These are phyloP conservation scores for Theocolax elegans DNA, from an alignment of 1,140 invertebrate genomes.

Conservation along the genomic window DNA sequence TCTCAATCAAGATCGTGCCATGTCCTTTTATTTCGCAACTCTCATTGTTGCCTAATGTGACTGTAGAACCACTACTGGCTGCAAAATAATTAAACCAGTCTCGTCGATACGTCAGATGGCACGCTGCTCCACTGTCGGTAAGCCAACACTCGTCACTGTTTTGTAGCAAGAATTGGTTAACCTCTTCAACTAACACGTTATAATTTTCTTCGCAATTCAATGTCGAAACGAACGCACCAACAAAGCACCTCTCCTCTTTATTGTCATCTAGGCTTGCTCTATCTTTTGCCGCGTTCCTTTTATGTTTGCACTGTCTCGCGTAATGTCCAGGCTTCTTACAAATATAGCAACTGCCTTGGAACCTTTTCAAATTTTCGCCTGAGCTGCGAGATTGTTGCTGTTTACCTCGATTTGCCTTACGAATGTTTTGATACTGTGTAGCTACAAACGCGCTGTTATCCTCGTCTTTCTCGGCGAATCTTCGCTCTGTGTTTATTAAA, in stretches of 20 bases:
- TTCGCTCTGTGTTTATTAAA: not conserved
- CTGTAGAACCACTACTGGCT: not conserved
- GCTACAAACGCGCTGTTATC: not conserved
- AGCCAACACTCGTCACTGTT: constrained; percentile 26
- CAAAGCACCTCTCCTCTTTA: not conserved
- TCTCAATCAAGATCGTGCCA: constrained; percentile 37
- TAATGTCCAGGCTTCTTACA: constrained; percentile 16
- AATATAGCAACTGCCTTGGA: not conserved
- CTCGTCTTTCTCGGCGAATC: not conserved
- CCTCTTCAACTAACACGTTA: not conserved
- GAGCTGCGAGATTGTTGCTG: not conserved
- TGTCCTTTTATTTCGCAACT: constrained; percentile 10
- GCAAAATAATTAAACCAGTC: constrained; percentile 35
- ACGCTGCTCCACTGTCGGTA: constrained; percentile 39
- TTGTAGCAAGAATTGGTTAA: not conserved
- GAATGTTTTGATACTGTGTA: not conserved
- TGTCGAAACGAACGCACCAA: not conserved
- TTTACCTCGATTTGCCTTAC: not conserved
- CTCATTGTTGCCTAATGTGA: constrained; percentile 22
- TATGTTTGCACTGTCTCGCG: constrained; percentile 30
- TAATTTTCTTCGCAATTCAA: not conserved
- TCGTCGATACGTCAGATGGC: constrained; percentile 32
- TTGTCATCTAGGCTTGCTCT: not conserved
- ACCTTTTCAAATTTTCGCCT: not conserved
- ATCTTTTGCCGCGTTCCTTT: constrained; percentile 19